Base-by-base conservation (phyloP, 2,888 invertebrate species). In the Nephrotoma guestfalica region DNA sequence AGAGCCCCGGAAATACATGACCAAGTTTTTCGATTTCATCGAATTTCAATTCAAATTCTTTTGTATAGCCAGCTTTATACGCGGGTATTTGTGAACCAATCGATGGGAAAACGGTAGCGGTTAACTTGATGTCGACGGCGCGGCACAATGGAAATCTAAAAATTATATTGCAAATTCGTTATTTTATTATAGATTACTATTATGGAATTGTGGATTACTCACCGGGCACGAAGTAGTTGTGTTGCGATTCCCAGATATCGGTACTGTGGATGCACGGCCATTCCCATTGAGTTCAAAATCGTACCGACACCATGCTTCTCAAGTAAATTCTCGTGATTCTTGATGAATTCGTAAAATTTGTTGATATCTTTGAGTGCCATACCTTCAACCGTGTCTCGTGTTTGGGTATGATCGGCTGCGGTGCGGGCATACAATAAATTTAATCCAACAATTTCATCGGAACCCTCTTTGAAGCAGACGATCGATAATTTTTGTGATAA, bases 181-280 rank as follows among this genome's bases (percentile, higher is more conserved):
- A 51, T 15, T 41, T n/a, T 57, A n/a, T 13, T 41, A 40, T 83
- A 83, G 11, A 30, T 30, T 40, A 40, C n/a, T 47, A 47, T 47
- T 47, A 47, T n/a, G n/a, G 11, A 47, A 41, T 40, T 40, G 30
- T 30, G 0, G 18, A 40, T 18, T 41, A 83, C 83, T n/a, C n/a
- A 83, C 83, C 83, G 30, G 41, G 83, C 83, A 13, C 41, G 40
- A 41, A 83, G 41, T 18, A 87, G n/a, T 41, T 87, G 83, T 6
- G 86, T 86, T 5, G 86, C 87, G 41, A 87, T 43, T 15, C 87
- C 87, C 11, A 86, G 15, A 9, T 84, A 83, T 1, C 87, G 87
- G 43, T 45, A 87, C 6, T 86, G 18, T 6, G 40, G 41, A 1
- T 57, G 42, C 0, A 86, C 86, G 6, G 83, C 45, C 40, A 87